These are phyloP conservation scores for Encarsia formosa DNA, from an alignment of 2,888 invertebrate species.

Conservation along the genomic window DNA sequence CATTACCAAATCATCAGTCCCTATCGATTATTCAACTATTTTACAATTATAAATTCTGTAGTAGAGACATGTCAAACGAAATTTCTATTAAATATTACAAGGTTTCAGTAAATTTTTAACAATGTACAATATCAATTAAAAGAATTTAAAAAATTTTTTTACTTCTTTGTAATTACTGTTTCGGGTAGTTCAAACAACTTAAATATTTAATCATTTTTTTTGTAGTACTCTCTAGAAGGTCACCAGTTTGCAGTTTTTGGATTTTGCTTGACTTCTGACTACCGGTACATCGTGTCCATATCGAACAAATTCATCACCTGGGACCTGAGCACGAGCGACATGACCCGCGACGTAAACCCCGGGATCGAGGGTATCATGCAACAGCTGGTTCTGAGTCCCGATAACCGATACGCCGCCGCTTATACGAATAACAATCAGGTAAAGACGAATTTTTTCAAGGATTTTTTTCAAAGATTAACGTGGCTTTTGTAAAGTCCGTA, in stretches of 20 bases:
- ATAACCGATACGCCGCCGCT: slow-evolving; percentile 94
- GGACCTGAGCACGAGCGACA: slow-evolving; percentile 92
- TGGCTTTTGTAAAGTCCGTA: slow-evolving; percentile 62
- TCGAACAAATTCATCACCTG: slow-evolving; percentile 96
- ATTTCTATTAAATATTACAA: too few species aligned
- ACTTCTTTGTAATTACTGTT: too few species aligned
- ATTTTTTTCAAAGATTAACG: slow-evolving; percentile 5
- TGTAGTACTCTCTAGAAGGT: slow-evolving; percentile 91
- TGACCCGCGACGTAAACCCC: slow-evolving; percentile 89
- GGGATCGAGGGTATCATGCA: slow-evolving; percentile 96
- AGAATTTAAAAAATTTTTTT: too few species aligned
- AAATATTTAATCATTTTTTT: too few species aligned
- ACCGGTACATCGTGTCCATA: slow-evolving; percentile 89
- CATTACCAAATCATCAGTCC: too few species aligned
- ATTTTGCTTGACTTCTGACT: slow-evolving; percentile 83
- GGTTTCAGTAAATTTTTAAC: too few species aligned
- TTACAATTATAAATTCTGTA: too few species aligned
- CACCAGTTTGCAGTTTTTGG: slow-evolving; percentile 97
- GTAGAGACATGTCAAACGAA: too few species aligned
- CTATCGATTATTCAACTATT: too few species aligned
- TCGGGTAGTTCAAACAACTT: too few species aligned
- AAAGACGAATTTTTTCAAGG: slow-evolving; percentile 30
- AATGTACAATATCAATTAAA: too few species aligned
- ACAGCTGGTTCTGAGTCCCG: slow-evolving; percentile 84
- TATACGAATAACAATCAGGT: slow-evolving; percentile 93